These are phyloP conservation scores for Eubucco bourcierii DNA, from an alignment of 2,113 vertebrate genomes.

Conservation along the genomic window DNA sequence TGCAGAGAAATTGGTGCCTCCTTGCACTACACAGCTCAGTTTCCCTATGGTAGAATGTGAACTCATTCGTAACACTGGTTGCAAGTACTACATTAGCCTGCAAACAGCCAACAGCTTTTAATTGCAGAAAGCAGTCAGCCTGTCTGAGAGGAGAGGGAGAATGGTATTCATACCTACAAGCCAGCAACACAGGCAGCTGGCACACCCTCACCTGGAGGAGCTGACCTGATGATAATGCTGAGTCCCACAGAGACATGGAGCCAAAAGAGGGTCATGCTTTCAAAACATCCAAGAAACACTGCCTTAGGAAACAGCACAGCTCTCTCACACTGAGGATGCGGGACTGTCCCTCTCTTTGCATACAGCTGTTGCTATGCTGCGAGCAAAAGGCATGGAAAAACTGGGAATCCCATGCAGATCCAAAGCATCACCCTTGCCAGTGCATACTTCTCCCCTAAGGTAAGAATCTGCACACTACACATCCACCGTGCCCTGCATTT, in stretches of 20 bases:
- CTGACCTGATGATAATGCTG: not conserved
- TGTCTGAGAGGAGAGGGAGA: not conserved
- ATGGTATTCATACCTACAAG: not conserved
- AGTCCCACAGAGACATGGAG: not conserved
- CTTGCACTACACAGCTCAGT: not conserved
- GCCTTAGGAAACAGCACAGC: not conserved
- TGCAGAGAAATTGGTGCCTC: not conserved
- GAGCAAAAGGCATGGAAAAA: not conserved
- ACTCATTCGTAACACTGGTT: not conserved
- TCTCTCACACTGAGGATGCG: not conserved
- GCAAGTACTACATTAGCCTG: not conserved
- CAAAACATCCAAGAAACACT: not conserved
- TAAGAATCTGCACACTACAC: not conserved
- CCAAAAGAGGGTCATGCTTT: not conserved
- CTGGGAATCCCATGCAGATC: not conserved
- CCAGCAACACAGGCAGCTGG: not conserved
- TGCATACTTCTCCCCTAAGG: not conserved
- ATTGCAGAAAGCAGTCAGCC: constrained; percentile 13
- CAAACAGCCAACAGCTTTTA: not conserved
- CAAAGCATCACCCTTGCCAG: not conserved
- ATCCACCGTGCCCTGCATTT: not conserved
- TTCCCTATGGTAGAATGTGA: not conserved
- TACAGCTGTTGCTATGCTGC: not conserved
- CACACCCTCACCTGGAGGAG: not conserved
- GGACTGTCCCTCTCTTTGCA: not conserved